Percentiles rank a stretch among this genome's conserved stretches.
Evolutionary conservation across 2,888 invertebrate species (phyloP).

Genomic region (Troides oblongomaculatus): DNA sequence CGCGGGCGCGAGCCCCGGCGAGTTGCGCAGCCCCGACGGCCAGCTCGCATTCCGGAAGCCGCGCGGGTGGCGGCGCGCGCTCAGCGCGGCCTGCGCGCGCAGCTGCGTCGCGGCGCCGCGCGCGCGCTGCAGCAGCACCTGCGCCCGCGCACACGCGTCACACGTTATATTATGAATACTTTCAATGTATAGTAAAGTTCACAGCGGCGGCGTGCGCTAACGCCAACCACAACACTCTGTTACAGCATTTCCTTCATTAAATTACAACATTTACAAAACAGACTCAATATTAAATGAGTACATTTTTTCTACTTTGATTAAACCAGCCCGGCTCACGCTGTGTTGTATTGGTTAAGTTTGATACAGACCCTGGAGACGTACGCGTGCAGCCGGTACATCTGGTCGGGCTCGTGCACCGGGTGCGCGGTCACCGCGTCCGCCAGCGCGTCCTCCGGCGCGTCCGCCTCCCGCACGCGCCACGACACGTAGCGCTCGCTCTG

Average conservation of each 20-base stretch:
- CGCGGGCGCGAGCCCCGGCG: conserved; percentile 73
- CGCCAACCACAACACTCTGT: too few relatives aligned
- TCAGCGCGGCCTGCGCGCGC: conserved; percentile 43
- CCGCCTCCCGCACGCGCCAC: conserved; percentile 30
- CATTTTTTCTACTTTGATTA: too few relatives aligned
- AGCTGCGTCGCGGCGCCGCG: conserved; percentile 25
- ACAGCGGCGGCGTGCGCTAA: too few relatives aligned
- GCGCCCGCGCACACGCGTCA: conserved; percentile 18
- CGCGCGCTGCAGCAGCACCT: conserved; percentile 34
- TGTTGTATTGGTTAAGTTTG: too few relatives aligned
- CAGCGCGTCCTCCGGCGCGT: conserved; percentile 48
- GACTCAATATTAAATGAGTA: too few relatives aligned
- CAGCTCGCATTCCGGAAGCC: conserved; percentile 42
- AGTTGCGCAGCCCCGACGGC: conserved; percentile 88
- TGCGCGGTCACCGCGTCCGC: conserved; percentile 82
- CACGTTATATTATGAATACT: conserved; percentile 8
- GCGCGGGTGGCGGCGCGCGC: conserved; percentile 49
- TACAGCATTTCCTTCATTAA: too few relatives aligned
- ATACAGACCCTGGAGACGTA: conserved; percentile 82
- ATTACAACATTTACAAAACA: too few relatives aligned
- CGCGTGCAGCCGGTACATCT: conserved; percentile 86
- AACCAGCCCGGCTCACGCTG: too few relatives aligned
- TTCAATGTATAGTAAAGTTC: too few relatives aligned
- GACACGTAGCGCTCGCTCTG: conserved; percentile 54
- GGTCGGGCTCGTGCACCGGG: conserved; percentile 81